Evolutionary conservation across 2,797 vertebrate species (phyloP).

Genomic region (Heliangelus exortis): DNA sequence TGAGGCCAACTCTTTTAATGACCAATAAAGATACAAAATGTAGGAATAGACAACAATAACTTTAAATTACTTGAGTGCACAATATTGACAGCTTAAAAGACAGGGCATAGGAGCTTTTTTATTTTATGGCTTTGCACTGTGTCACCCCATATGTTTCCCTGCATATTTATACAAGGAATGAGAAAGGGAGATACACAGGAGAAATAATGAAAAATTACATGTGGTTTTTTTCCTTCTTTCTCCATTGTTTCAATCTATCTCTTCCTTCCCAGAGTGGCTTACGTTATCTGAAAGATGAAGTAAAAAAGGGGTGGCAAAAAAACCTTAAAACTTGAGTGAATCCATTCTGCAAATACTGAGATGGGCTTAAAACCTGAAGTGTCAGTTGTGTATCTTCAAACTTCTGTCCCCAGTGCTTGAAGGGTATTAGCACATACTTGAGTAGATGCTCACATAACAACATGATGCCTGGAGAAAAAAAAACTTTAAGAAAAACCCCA

Average conservation of each 20-base stretch:
- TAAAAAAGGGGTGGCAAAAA: background rate
- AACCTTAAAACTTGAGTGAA: background rate
- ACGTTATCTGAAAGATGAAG: background rate
- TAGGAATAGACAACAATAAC: background rate
- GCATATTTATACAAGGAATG: background rate
- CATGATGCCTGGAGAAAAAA: conserved; percentile 64
- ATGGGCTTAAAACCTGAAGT: background rate
- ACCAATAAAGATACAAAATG: background rate
- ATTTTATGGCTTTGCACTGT: background rate
- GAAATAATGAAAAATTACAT: background rate
- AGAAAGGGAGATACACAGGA: background rate
- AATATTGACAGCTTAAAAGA: background rate
- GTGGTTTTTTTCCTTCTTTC: rapidly evolving
- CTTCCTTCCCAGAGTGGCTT: background rate
- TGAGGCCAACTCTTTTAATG: background rate
- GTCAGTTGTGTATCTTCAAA: background rate
- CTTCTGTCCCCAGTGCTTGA: background rate
- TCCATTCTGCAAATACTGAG: background rate
- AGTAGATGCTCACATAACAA: conserved; percentile 36
- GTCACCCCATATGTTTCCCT: background rate
- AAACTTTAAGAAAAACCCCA: conserved; percentile 62
- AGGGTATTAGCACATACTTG: background rate
- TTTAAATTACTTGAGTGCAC: background rate
- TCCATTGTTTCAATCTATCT: background rate
- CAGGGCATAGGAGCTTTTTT: background rate